Evolutionary conservation across 2,113 vertebrate genomes (phyloP).

Genomic region (Chloroceryle aenea): DNA sequence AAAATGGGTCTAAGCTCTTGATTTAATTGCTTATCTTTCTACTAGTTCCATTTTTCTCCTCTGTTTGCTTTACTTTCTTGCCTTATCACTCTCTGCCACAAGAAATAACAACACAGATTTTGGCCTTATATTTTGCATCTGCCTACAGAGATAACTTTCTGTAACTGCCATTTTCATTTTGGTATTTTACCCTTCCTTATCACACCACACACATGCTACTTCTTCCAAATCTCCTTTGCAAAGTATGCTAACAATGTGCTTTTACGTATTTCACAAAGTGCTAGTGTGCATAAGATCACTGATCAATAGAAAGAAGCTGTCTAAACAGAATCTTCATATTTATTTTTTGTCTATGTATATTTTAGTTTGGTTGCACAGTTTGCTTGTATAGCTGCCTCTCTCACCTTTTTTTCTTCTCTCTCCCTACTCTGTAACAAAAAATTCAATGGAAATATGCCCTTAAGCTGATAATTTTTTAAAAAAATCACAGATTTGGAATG

Average conservation of each 20-base stretch:
- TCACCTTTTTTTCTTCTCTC: not conserved
- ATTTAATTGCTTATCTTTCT: slow-evolving; percentile 41
- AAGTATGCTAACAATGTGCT: slow-evolving; percentile 36
- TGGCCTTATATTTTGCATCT: slow-evolving; percentile 41
- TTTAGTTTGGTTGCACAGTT: not conserved
- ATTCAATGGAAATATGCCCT: not conserved
- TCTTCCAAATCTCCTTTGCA: slow-evolving; percentile 46
- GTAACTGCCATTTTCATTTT: slow-evolving; percentile 36
- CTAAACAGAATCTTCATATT: not conserved
- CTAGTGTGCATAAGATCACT: not conserved
- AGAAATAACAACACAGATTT: slow-evolving; percentile 50
- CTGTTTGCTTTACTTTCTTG: slow-evolving; percentile 23
- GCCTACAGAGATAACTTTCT: slow-evolving; percentile 58
- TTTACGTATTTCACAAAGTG: slow-evolving; percentile 5
- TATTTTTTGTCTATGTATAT: not conserved
- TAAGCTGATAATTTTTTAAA: not conserved
- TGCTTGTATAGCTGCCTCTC: not conserved
- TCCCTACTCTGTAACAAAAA: not conserved
- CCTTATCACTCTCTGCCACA: slow-evolving; percentile 45
- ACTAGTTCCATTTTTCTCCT: not conserved
- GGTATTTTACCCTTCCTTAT: slow-evolving; percentile 56
- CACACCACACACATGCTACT: not conserved
- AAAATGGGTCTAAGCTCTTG: not conserved
- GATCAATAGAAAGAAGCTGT: slow-evolving; percentile 20
- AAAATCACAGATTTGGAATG: not conserved